Percentiles rank a stretch among this genome's conserved stretches.
Evolutionary conservation across 2,888 invertebrate species (phyloP).

Genomic region (Drosophila cognata): DNA sequence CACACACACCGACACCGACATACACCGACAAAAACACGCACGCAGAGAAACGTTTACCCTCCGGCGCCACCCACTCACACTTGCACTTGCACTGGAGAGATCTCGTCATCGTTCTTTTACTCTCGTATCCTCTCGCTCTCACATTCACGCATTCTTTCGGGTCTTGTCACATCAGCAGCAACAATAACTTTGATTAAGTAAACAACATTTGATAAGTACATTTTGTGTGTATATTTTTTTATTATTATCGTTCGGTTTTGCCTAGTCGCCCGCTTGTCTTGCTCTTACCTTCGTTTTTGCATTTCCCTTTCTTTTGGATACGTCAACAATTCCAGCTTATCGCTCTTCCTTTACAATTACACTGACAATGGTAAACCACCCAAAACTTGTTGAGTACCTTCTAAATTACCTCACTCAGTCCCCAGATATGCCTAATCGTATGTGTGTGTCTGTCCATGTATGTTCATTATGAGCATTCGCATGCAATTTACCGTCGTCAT

Average conservation of each 20-base stretch:
- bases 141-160: conserved; percentile 55
- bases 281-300: conserved; percentile 18
- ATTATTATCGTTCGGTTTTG: conserved; percentile 22
- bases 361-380: conserved; percentile 6
- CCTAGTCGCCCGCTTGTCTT: conserved; percentile 26
- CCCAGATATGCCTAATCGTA: conserved; percentile 16
- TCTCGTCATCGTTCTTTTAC: conserved; percentile 29
- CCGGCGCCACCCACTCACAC: conserved; percentile 38
- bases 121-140: conserved; percentile 6
- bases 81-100: conserved; percentile 13
- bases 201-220: conserved; percentile 60
- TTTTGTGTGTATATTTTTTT: conserved; percentile 28
- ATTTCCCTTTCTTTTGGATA: conserved; percentile 30
- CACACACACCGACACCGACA: conserved; percentile 13
- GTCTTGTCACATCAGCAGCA: conserved; percentile 55
- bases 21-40: conserved; percentile 11
- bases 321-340: conserved; percentile 36
- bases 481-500: conserved; percentile 67
- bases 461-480: conserved; percentile 44
- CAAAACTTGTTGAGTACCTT: conserved; percentile 23
- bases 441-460: conserved; percentile 1
- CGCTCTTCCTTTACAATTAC: conserved; percentile 18
- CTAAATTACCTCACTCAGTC: conserved; percentile 22
- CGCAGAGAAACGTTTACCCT: conserved; percentile 11
- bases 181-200: conserved; percentile 49